phyloP scores from a whole-genome alignment of 2,797 vertebrate genomes.

The Galago senegalensis region DNA sequence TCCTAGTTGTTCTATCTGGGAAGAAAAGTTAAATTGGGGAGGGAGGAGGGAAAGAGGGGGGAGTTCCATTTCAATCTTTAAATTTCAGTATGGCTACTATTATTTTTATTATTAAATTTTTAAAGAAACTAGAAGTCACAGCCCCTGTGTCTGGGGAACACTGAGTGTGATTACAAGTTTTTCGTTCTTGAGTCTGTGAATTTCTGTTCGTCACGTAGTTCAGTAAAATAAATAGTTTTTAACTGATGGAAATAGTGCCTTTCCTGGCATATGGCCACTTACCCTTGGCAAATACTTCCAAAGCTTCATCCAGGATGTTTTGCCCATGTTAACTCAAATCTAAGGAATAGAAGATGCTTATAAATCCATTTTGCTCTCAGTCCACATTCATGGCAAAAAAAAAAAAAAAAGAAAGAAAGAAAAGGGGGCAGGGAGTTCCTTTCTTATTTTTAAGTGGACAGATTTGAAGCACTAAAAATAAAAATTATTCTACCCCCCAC shows the following conservation, averaged over 20 bases:
- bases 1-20: not conserved
- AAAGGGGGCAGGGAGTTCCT: not conserved
- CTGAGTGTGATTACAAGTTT: not conserved
- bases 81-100: not conserved
- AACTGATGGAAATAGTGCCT: not conserved
- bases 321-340: slow-evolving; percentile 1
- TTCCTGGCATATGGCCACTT: not conserved
- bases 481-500: not conserved
- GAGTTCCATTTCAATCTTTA: not conserved
- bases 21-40: not conserved
- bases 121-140: not conserved
- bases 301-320: slow-evolving; percentile 19
- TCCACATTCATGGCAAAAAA: not conserved
- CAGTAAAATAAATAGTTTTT: not conserved
- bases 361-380: not conserved
- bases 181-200: not conserved
- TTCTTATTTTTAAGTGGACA: slow-evolving; percentile 19
- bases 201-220: not conserved
- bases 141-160: not conserved
- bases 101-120: slow-evolving; percentile 5
- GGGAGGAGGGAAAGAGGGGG: not conserved
- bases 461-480: not conserved
- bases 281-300: slow-evolving; percentile 4
- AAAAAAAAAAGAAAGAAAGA: too few relatives aligned
- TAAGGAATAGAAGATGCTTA: not conserved